Evolutionary conservation across 1,140 invertebrate genomes (phyloP).

Genomic region (Riptortus pedestris): DNA sequence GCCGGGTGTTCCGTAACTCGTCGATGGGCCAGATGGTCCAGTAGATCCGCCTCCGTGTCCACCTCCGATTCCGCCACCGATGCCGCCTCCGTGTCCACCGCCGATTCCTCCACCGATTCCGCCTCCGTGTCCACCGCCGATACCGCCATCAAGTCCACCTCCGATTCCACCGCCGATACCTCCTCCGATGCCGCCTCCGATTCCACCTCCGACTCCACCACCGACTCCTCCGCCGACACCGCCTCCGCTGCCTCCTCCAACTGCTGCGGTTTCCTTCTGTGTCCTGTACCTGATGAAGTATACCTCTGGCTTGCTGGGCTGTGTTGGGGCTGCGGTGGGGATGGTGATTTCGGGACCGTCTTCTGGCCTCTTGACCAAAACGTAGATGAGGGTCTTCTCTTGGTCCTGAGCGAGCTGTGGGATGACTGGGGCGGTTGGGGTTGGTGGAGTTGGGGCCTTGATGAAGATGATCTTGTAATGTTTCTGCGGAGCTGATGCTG

Average conservation of each 20-base stretch:
- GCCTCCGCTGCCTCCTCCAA: conserved; percentile 35
- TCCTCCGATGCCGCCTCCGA: conserved; percentile 33
- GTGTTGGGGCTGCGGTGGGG: conserved; percentile 60
- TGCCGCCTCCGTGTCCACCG: conserved; percentile 33
- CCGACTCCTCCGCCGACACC: conserved; percentile 35
- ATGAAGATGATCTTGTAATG: conserved; percentile 86
- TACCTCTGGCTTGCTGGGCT: conserved; percentile 73
- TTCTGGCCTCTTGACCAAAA: conserved; percentile 74
- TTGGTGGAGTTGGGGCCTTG: conserved; percentile 69
- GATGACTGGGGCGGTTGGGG: conserved; percentile 58
- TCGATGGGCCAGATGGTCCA: conserved; percentile 47
- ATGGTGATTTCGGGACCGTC: conserved; percentile 64
- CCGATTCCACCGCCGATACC: conserved; percentile 36
- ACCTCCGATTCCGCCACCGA: conserved; percentile 33
- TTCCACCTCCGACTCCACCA: conserved; percentile 38
- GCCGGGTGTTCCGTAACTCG: conserved; percentile 54
- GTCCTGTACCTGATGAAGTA: conserved; percentile 81
- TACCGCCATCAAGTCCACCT: conserved; percentile 35
- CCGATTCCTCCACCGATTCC: conserved; percentile 36
- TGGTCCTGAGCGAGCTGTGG: conserved; percentile 63
- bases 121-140: conserved; percentile 35
- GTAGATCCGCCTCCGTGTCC: conserved; percentile 37
- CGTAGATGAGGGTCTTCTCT: conserved; percentile 82
- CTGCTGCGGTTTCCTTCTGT: conserved; percentile 45
- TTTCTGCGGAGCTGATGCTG: conserved; percentile 55